These are phyloP conservation scores for Nephrocerus scutellatus DNA, from an alignment of 2,888 invertebrate genomes.

Conservation along the genomic window DNA sequence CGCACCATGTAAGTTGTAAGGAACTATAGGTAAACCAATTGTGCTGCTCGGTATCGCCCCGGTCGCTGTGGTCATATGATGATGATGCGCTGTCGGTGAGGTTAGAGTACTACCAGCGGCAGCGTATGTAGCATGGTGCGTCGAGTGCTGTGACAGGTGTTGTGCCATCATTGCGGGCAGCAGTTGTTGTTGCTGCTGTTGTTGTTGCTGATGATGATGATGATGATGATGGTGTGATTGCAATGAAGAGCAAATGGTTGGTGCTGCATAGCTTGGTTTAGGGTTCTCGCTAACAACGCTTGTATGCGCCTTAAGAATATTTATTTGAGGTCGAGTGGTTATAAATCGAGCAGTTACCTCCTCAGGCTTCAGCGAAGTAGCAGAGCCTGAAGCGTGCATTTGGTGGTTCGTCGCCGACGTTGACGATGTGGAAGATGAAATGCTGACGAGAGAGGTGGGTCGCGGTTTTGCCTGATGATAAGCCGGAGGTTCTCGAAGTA, in stretches of 20 bases:
- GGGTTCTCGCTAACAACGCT: conserved; percentile 60
- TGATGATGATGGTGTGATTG: conserved; percentile 41
- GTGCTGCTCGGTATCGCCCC: conserved; percentile 32
- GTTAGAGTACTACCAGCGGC: background rate
- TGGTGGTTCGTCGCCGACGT: conserved; percentile 49
- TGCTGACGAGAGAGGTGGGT: conserved; percentile 47
- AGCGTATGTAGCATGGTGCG: conserved; percentile 38
- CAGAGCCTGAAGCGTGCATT: conserved; percentile 44
- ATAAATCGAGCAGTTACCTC: conserved; percentile 71
- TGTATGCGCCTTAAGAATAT: conserved; percentile 68
- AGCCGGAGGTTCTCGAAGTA: conserved; percentile 62
- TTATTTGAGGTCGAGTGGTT: conserved; percentile 68
- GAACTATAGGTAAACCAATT: conserved; percentile 48
- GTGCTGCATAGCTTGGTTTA: conserved; percentile 54
- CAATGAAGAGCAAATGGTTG: conserved; percentile 41
- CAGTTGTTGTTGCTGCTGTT: too few species aligned
- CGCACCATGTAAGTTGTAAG: conserved; percentile 54
- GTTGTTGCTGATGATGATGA: conserved; percentile 33
- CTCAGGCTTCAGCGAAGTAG: conserved; percentile 52
- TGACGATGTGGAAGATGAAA: conserved; percentile 33
- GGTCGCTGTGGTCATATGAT: conserved; percentile 30
- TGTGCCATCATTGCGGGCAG: too few species aligned
- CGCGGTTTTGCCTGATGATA: conserved; percentile 51
- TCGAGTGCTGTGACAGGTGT: conserved; percentile 36
- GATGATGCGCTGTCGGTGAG: conserved; percentile 15